Base-by-base conservation (phyloP, 2,113 vertebrate species). In the Petroica traversi region DNA sequence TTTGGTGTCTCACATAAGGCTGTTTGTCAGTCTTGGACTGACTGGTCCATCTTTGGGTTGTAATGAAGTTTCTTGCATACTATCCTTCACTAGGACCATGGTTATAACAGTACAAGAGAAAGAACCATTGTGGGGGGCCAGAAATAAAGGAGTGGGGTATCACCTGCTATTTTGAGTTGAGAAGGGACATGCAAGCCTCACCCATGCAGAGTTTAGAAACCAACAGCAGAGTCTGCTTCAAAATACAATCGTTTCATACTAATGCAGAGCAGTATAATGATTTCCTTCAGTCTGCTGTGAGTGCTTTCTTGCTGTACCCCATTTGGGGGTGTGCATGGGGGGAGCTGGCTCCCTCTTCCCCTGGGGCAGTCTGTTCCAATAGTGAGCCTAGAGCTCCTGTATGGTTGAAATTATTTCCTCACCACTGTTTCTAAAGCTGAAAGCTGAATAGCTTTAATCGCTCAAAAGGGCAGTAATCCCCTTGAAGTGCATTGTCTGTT, bases 361-460 rank as follows among this genome's bases (percentile, higher is more conserved):
- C 71, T 34, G 3, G 73, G 87, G 90, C 90, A 96, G 74, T 81
- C 86, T 96, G 82, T 85, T 93, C 97, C 41, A 92, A 33, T 93
- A 82, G 88, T 69, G 77, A 81, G 62, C 62, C 78, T 9, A 7
- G 93, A 96, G 72, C 89, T 95, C 83, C 84, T 91, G 26, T 73
- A 38, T 76, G 83, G 72, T 48, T 95, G 82, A 80, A 94, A 92
- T 95, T 95, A 96, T 74, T 95, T 89, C 84, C 92, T 94, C 83
- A 91, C 92, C 81, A 84, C 78, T 88, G 48, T 96, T 97, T 88
- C 94, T 93, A 79, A 93, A 93, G 82, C 88, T 89, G 89, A 88
- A 94, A 83, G 82, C 81, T 51, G 88, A 97, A 79, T 93, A 90
- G 92, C 76, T 97, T 95, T 90, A 96, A 94, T 97, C 58, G 3